Percentiles rank a stretch among this genome's conserved stretches.
Evolutionary conservation across 2,113 vertebrate species (phyloP).

Genomic region (Bambusicola thoracicus): DNA sequence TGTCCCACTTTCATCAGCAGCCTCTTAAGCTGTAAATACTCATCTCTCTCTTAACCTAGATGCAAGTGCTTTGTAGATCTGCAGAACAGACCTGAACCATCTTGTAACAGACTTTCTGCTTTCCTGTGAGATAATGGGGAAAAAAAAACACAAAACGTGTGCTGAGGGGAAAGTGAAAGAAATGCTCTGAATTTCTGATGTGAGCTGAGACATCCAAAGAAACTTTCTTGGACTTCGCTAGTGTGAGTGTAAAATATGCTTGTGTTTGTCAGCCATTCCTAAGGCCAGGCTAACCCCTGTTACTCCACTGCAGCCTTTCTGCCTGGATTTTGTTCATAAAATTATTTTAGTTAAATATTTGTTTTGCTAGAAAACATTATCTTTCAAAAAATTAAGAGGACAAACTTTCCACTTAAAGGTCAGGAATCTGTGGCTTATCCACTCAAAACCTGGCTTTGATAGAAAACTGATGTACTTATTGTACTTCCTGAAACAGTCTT

Average conservation of each 20-base stretch:
- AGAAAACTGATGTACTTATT: background rate
- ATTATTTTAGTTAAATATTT: background rate
- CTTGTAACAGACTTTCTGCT: background rate
- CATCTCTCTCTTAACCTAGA: fast-evolving
- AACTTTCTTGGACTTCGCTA: background rate
- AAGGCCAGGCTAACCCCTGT: background rate
- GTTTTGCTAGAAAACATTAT: background rate
- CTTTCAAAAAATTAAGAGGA: background rate
- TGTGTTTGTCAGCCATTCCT: background rate
- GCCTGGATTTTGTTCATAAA: background rate
- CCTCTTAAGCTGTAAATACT: background rate
- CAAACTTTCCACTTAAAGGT: background rate
- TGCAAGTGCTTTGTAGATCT: background rate
- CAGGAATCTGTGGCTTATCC: background rate
- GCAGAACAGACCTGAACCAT: background rate
- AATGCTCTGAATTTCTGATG: background rate
- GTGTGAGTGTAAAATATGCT: fast-evolving
- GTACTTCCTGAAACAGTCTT: background rate
- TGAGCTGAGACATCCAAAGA: background rate
- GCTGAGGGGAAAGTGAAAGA: background rate
- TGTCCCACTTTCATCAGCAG: background rate
- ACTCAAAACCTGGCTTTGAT: background rate
- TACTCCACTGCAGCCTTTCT: background rate
- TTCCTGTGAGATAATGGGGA: background rate
- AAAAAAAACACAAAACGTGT: background rate